Percentiles rank a stretch among this genome's conserved stretches.
These are phyloP conservation scores for Teinopalpus imperialis DNA, from an alignment of 2,888 invertebrate genomes.

Conservation along the genomic window DNA sequence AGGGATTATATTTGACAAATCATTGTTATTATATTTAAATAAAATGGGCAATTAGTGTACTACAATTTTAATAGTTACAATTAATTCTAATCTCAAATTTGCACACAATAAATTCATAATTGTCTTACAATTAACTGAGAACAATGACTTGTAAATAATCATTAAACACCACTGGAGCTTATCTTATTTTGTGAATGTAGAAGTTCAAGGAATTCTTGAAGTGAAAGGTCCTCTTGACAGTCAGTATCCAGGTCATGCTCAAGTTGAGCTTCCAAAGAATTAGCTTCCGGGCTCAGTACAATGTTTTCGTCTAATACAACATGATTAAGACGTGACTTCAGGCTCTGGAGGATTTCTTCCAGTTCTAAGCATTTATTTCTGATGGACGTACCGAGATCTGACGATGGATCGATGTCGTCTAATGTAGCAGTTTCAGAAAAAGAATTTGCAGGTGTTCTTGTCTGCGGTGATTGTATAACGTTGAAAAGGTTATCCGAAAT, in stretches of 20 bases:
- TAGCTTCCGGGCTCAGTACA: conserved; percentile 73
- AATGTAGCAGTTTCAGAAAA: conserved; percentile 68
- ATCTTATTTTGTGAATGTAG: conserved; percentile 74
- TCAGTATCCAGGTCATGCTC: conserved; percentile 78
- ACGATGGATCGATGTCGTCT: conserved; percentile 75
- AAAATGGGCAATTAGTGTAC: too few species aligned
- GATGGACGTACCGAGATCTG: conserved; percentile 74
- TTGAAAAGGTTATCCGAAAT: conserved; percentile 64
- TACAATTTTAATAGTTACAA: conserved; percentile 47
- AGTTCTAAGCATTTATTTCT: conserved; percentile 76
- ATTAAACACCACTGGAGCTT: conserved; percentile 60
- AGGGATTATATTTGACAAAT: too few species aligned
- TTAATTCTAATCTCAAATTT: conserved; percentile 67
- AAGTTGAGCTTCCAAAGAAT: conserved; percentile 72
- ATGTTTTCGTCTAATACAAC: conserved; percentile 77
- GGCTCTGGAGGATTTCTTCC: conserved; percentile 75
- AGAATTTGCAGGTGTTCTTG: conserved; percentile 72
- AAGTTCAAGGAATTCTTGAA: conserved; percentile 75
- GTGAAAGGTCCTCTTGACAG: conserved; percentile 75
- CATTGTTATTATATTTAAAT: too few species aligned
- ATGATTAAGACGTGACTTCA: conserved; percentile 75
- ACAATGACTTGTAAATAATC: conserved; percentile 39
- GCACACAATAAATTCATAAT: conserved; percentile 71
- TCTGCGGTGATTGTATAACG: conserved; percentile 71
- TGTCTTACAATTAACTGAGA: conserved; percentile 46